Base-by-base conservation (phyloP, 1,140 invertebrate species). In the Brachionus calyciflorus region DNA sequence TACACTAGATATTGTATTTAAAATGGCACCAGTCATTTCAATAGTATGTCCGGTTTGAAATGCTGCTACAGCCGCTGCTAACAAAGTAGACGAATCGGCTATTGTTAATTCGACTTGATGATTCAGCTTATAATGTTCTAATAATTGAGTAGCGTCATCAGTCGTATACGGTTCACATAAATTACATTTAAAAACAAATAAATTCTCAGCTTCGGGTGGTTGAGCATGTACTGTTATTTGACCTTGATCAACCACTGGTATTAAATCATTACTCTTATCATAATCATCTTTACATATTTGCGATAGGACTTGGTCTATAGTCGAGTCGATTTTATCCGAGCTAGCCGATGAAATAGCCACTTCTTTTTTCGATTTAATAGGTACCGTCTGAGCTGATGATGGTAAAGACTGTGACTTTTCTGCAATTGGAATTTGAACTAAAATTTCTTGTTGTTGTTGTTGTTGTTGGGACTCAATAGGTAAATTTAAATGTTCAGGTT, bases 1-100 rank as follows among this genome's bases (percentile, higher is more conserved):
- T 1, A 51, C 46, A 55, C 44, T 51, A 2, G 69, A 73, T 0
- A 73, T 4, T 24, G 69, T 73, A 14, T 73, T 73, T 6, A 73
- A 30, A 73, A 73, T 73, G 26, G 69, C 69, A 19, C 69, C 69
- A 14, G 69, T 73, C 69, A 73, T 73, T 55, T 73, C 69, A 51
- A 73, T 73, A 12, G 69, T 73, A n/a, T 73, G 69, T 14, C 69
- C 69, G 10, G 69, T 73, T 41, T 73, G 69, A 55, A 73, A 73
- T 1, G 69, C 69, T 40, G 69, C 69, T 21, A 73, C 69, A 12
- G 69, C 69, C 3, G 69, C 69, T 28, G 69, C 69, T 4, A 73
- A n/a, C 3, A 73, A 33, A n/a, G 69, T 73, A 19, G 69, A 73
- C 10, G 44, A 51, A 21, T 73, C 69, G 7, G 69, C 69, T 40